Evolutionary conservation across 2,797 vertebrate species (phyloP), one percentile per base, ranked within the genome.

Genomic region (Xerus rutilus): DNA sequence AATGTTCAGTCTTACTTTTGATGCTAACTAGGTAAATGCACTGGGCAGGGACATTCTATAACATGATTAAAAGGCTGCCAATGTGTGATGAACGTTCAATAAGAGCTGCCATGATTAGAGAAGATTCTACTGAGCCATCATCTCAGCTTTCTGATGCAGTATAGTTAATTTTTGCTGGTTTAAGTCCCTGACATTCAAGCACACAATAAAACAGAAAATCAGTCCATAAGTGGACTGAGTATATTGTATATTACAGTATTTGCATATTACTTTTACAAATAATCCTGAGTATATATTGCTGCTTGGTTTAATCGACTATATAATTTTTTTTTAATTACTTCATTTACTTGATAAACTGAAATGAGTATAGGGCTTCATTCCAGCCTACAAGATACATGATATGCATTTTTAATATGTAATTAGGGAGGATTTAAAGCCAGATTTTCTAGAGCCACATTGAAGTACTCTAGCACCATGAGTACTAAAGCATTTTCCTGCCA

Each of bases 331-430:
- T 65, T 0, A 96, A 94, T 97, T 83, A 62, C 62, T 91, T 89
- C 59, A 94, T 92, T 96, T 96, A 93, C 57, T 92, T 95, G 84
- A 95, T 96, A 97, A 97, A 92, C 73, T 85, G 92, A 87, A 95
- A 96, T 39, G 57, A 45, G 72, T 90, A 54, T 77, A 65, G 35
- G 86, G 39, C n/a, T 96, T 82, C 52, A 93, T 93, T 88, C 30
- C 18, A 96, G 67, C 62, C 67, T 94, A 81, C 3, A 59, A 78
- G 52, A 59, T 91, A 94, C 76, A 85, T n/a, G 13, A 59, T 91
- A 76, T 77, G 35, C 57, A 97, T 86, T 85, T 87, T 85, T 93
- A 96, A 87, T 96, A 94, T n/a, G 20, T 84, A 72, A 91, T 94
- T 83, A 93, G 79, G 82, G 47, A 89, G 62, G n/a, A 96, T 69